Evolutionary conservation across 2,797 vertebrate species (phyloP).

Genomic region (Xenops minutus): DNA sequence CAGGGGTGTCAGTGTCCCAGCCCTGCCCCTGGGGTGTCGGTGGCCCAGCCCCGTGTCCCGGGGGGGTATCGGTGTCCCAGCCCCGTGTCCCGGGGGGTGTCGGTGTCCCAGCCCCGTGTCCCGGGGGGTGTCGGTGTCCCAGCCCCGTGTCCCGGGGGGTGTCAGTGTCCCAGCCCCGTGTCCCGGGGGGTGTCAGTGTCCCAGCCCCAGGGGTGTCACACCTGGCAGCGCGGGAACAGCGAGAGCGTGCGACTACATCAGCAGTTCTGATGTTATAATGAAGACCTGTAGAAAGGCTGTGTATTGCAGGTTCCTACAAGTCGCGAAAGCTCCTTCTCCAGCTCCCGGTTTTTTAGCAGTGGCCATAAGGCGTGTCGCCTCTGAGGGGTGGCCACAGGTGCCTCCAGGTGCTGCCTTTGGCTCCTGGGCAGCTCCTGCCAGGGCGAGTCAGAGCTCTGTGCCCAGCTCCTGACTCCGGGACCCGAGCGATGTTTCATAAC

Average conservation of each 20-base stretch:
- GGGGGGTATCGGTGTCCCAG: too few species aligned
- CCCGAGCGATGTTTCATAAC: not conserved
- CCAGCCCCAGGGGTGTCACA: too few species aligned
- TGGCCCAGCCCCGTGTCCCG: too few species aligned
- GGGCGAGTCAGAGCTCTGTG: not conserved
- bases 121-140: too few species aligned
- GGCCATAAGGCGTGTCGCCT: fast-evolving
- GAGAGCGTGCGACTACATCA: fast-evolving
- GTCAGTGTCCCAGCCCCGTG: not conserved
- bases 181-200: not conserved
- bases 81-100: not conserved
- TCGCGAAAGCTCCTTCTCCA: fast-evolving
- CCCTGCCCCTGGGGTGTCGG: too few species aligned
- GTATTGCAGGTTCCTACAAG: fast-evolving
- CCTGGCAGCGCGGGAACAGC: not conserved
- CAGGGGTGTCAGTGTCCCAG: too few species aligned
- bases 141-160: not conserved
- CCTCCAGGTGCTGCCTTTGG: fast-evolving
- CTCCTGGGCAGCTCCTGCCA: not conserved
- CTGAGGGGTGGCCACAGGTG: not conserved
- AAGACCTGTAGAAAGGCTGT: not conserved
- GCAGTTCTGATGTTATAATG: fast-evolving
- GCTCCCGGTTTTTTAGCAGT: not conserved
- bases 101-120: not conserved
- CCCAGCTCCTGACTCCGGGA: fast-evolving